Base-by-base conservation (phyloP, 2,888 invertebrate species). In the Synanthedon tipuliformis region DNA sequence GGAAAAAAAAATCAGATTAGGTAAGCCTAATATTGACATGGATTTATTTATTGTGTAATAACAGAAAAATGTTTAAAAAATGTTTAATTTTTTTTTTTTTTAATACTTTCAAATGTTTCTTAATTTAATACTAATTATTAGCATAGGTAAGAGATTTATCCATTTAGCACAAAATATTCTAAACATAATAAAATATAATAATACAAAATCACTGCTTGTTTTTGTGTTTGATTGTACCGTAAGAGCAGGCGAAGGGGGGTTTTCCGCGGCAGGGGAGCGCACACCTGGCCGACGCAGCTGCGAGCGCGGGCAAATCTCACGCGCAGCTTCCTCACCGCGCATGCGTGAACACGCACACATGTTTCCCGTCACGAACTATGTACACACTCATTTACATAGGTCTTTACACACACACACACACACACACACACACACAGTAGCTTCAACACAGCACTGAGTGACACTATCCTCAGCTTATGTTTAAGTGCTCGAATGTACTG, bases 281-380 rank as follows among this genome's bases (percentile, higher is more conserved):
- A 77, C 86, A 86, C 86, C 85, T 85, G 86, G 85, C 68, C 75
- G 73, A 69, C 83, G 85, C 86, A 84, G 85, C 85, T 84, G 85
- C 85, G 82, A 57, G 63, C 73, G 70, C 75, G 73, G 75, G 71
- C 76, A 77, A 78, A 85, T 87, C 87, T 86, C 87, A 84, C 84
- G 85, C 84, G 84, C 86, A 84, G 85, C 86, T 83, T 85, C 86
- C 85, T 82, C 72, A 68, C 71, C 68, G 75, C 80, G 81, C 79
- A 78, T 78, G 80, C 81, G 78, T 76, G 73, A 66, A 70, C 75
- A 69, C 68, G 64, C 71, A 63, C 53, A 52, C 57, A 52, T 48
- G 51, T 34, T 34, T 34, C 50, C 13, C 18, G 13, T n/a, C 13
- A 13, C 7, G 3, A 45, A 10, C 23, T 18, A 41, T 41, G 53